These are phyloP conservation scores for Lipotes vexillifer DNA, from an alignment of 2,113 vertebrate genomes.

Conservation along the genomic window DNA sequence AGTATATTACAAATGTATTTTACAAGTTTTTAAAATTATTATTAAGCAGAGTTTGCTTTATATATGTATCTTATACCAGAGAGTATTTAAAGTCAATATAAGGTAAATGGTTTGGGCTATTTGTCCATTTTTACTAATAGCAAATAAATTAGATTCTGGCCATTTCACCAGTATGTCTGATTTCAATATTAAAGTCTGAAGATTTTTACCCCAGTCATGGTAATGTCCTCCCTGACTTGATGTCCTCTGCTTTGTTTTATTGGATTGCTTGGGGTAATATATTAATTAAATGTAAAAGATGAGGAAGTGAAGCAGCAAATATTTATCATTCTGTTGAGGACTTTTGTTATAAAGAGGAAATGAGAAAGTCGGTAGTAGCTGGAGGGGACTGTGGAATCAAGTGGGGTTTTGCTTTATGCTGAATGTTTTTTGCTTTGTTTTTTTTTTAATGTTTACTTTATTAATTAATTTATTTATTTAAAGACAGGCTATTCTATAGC, in stretches of 20 bases:
- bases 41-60: not conserved
- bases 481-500: not conserved
- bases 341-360: not conserved
- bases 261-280: not conserved
- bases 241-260: not conserved
- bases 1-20: not conserved
- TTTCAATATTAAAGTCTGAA: not conserved
- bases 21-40: not conserved
- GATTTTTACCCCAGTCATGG: not conserved
- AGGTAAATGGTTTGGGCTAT: not conserved
- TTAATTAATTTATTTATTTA: not conserved
- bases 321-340: not conserved
- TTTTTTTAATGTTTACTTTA: not conserved
- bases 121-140: not conserved
- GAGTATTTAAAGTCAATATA: not conserved
- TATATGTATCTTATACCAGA: not conserved
- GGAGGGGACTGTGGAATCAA: not conserved
- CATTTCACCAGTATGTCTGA: not conserved
- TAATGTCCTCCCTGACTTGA: not conserved
- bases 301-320: not conserved
- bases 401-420: not conserved
- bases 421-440: not conserved
- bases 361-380: not conserved
- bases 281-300: not conserved
- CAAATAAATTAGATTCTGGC: not conserved